phyloP scores from a whole-genome alignment of 2,113 vertebrate genomes.

The Siniperca knerii region DNA sequence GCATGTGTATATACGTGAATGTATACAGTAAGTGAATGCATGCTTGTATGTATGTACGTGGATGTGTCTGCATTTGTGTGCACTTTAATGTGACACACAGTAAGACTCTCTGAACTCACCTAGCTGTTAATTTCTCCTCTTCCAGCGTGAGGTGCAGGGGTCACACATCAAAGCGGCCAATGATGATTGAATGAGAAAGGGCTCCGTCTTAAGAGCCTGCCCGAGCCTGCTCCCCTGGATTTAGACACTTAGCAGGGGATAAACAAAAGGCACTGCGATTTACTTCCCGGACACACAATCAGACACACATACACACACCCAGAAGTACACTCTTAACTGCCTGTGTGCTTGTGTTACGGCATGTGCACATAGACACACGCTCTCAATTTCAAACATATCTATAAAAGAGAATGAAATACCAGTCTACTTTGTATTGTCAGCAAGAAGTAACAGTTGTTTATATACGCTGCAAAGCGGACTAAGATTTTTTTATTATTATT shows the following conservation, averaged over 20 bases:
- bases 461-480: conserved; percentile 22
- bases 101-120: conserved; percentile 44
- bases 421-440: conserved; percentile 7
- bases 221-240: conserved; percentile 72
- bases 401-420: background rate
- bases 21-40: background rate
- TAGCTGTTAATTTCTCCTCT: conserved; percentile 57
- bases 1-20: conserved; percentile 8
- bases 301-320: conserved; percentile 28
- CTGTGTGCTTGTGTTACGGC: background rate
- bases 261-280: conserved; percentile 63
- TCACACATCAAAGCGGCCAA: conserved; percentile 76
- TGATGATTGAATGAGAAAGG: conserved; percentile 75
- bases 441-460: conserved; percentile 4
- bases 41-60: conserved; percentile 4
- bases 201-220: conserved; percentile 68
- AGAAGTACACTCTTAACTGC: background rate
- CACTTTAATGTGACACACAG: conserved; percentile 22
- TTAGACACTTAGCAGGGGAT: conserved; percentile 70
- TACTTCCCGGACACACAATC: conserved; percentile 35
- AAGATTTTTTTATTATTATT: background rate
- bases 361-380: background rate
- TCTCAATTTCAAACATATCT: background rate
- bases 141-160: conserved; percentile 65
- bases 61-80: background rate